A percentile compares a stretch with the other conserved stretches of the same genome.
Evolutionary conservation across 2,113 vertebrate genomes (phyloP).

Genomic region (Catagonus wagneri): DNA sequence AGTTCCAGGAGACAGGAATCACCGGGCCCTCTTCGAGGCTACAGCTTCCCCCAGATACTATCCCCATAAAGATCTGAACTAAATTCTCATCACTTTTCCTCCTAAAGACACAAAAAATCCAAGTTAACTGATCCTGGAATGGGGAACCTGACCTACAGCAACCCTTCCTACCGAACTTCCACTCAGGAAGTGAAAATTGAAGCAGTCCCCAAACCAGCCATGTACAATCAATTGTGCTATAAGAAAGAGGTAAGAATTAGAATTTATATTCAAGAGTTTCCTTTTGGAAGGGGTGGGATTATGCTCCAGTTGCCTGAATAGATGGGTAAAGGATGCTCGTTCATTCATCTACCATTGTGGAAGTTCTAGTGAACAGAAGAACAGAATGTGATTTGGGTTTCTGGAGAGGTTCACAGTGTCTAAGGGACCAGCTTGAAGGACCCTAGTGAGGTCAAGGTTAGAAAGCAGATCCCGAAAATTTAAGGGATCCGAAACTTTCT

Average conservation of each 20-base stretch:
- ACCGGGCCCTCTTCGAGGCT: background rate
- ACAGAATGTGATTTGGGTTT: slow-evolving; percentile 32
- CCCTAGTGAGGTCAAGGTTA: background rate
- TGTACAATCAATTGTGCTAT: slow-evolving; percentile 97
- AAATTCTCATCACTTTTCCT: slow-evolving; percentile 59
- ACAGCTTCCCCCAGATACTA: background rate
- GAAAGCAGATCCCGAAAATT: slow-evolving; percentile 18
- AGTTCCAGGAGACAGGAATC: background rate
- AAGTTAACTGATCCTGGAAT: slow-evolving; percentile 96
- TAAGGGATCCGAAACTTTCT: background rate
- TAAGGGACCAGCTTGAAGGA: background rate
- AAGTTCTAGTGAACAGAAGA: background rate
- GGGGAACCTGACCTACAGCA: slow-evolving; percentile 98
- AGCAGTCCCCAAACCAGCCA: slow-evolving; percentile 93
- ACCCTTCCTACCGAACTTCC: slow-evolving; percentile 97
- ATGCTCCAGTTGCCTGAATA: background rate
- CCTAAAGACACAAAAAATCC: slow-evolving; percentile 94
- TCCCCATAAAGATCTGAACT: slow-evolving; percentile 7
- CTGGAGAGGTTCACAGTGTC: background rate
- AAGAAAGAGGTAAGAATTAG: slow-evolving; percentile 95
- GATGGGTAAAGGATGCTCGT: background rate
- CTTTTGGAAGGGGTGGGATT: background rate
- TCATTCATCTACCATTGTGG: background rate
- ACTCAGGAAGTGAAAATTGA: slow-evolving; percentile 99
- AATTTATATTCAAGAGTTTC: background rate